phyloP scores from a whole-genome alignment of 2,888 invertebrate genomes.

The Fabriciana adippe region DNA sequence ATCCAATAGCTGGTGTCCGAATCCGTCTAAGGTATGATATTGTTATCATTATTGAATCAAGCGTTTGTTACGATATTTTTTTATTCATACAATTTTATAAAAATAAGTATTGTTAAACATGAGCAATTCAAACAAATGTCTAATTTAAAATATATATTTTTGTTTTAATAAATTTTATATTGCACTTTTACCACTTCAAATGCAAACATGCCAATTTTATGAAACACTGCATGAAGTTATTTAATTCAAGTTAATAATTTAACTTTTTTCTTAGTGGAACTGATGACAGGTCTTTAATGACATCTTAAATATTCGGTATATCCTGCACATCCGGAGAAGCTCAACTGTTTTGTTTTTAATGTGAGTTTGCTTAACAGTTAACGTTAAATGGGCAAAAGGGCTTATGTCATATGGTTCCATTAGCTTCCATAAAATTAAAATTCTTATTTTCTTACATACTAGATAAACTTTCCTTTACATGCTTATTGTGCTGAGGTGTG shows the following conservation, averaged over 20 bases:
- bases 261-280: slow-evolving; percentile 58
- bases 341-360: slow-evolving; percentile 45
- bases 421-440: slow-evolving; percentile 24
- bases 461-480: neutral
- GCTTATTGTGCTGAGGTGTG: slow-evolving; percentile 4
- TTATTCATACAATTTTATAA: neutral
- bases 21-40: slow-evolving; percentile 74
- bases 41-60: slow-evolving; percentile 11
- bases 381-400: slow-evolving; percentile 45
- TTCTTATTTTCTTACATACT: neutral
- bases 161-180: slow-evolving; percentile 5
- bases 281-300: slow-evolving; percentile 56
- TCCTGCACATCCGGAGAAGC: slow-evolving; percentile 51
- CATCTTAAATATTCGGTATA: slow-evolving; percentile 53
- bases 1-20: slow-evolving; percentile 76
- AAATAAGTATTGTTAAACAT: no score
- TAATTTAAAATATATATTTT: neutral
- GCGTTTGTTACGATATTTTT: neutral
- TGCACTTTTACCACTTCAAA: slow-evolving; percentile 7
- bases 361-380: slow-evolving; percentile 52
- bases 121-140: neutral
- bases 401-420: slow-evolving; percentile 43
- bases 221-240: slow-evolving; percentile 17
- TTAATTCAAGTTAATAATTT: slow-evolving; percentile 36
- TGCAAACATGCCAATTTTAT: slow-evolving; percentile 5